Percentiles rank a stretch among this genome's conserved stretches.
These are phyloP conservation scores for Botia kubotai DNA, from an alignment of 2,797 vertebrate species.

Conservation along the genomic window DNA sequence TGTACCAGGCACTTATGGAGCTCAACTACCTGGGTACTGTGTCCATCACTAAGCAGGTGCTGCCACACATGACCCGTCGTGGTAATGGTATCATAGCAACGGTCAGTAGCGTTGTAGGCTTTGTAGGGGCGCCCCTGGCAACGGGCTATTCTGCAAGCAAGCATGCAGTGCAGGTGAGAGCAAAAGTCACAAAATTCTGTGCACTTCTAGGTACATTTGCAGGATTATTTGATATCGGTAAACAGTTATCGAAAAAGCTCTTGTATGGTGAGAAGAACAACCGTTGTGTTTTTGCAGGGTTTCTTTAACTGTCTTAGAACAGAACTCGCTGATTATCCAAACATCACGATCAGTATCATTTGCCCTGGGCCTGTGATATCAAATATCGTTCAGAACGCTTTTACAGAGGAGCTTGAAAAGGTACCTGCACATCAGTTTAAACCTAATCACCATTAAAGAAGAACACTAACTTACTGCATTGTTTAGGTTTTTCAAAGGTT, in stretches of 20 bases:
- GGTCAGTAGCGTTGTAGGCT: slow-evolving; percentile 86
- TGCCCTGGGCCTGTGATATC: slow-evolving; percentile 93
- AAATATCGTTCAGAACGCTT: slow-evolving; percentile 86
- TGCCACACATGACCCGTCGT: slow-evolving; percentile 87
- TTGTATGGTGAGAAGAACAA: not conserved
- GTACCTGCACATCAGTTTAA: slow-evolving; percentile 67
- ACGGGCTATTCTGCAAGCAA: slow-evolving; percentile 92
- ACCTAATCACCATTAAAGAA: not conserved
- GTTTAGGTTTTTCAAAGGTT: not conserved
- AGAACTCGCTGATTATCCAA: slow-evolving; percentile 85
- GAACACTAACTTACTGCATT: not conserved
- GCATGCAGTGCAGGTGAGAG: slow-evolving; percentile 85
- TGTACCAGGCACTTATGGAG: slow-evolving; percentile 87
- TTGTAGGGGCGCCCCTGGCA: slow-evolving; percentile 80
- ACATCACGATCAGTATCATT: slow-evolving; percentile 86
- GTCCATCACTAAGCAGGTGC: slow-evolving; percentile 89
- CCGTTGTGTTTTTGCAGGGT: slow-evolving; percentile 76
- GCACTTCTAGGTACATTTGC: not conserved
- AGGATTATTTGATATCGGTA: not conserved
- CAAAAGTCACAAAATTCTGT: not conserved
- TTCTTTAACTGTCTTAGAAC: slow-evolving; percentile 89
- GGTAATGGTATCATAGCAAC: slow-evolving; percentile 86
- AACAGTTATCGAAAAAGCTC: not conserved
- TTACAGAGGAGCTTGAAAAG: slow-evolving; percentile 83
- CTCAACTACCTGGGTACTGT: slow-evolving; percentile 93